Percentiles rank a stretch among this genome's conserved stretches.
phyloP scores from a whole-genome alignment of 2,888 invertebrate genomes.

The Tenthredo scrophulariae region DNA sequence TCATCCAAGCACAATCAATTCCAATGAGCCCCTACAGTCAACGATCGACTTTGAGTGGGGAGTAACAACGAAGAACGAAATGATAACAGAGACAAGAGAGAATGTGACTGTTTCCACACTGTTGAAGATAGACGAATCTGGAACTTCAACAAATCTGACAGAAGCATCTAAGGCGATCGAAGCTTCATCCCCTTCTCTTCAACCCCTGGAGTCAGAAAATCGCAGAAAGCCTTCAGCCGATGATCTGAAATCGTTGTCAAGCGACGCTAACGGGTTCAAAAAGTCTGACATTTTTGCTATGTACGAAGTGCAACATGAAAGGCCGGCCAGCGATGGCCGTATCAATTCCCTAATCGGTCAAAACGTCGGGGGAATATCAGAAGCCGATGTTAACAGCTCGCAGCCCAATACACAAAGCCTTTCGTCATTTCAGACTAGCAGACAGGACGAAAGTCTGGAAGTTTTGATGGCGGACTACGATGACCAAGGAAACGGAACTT shows the following conservation, averaged over 20 bases:
- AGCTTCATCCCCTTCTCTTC: not conserved
- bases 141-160: not conserved
- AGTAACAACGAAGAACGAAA: not conserved
- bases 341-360: not conserved
- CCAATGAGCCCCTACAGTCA: not conserved
- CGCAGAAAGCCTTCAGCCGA: not conserved
- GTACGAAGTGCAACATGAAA: conserved; percentile 20
- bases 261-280: not conserved
- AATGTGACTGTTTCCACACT: not conserved
- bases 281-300: not conserved
- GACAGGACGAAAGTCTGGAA: not conserved
- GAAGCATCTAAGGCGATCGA: not conserved
- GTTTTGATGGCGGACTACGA: not conserved
- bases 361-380: not conserved
- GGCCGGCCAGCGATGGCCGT: not conserved
- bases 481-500: not conserved
- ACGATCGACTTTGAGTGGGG: too few species aligned
- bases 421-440: not conserved
- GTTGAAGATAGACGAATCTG: not conserved
- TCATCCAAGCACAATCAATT: not conserved
- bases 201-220: not conserved
- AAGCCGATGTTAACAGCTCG: not conserved
- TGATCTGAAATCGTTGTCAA: not conserved
- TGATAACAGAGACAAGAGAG: not conserved
- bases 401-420: not conserved